Conservation (phyloP, 2,797 vertebrate species). For the Fundulus diaphanus region DNA sequence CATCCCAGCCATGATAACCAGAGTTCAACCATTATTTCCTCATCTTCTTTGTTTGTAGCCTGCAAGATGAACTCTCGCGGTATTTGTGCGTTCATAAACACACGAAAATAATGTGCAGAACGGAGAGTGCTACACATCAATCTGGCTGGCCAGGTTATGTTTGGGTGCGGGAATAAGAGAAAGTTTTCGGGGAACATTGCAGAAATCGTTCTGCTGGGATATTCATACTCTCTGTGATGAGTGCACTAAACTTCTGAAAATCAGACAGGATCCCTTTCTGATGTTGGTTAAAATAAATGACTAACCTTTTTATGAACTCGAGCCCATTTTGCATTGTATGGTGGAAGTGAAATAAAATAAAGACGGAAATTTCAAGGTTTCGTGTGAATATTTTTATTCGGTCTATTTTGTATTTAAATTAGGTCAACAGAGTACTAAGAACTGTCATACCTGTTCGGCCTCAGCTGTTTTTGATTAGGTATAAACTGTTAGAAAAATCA, state of each 20-base stretch:
- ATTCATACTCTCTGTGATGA: constrained; percentile 43
- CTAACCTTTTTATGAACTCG: not conserved
- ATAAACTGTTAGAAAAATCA: not conserved
- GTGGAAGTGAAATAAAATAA: constrained; percentile 36
- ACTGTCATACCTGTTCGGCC: not conserved
- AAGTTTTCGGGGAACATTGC: not conserved
- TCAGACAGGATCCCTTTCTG: not conserved
- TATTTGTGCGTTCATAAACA: no score
- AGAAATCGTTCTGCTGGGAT: constrained; percentile 5
- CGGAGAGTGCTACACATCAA: no score
- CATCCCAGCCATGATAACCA: not conserved
- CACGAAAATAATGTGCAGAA: no score
- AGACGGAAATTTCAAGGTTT: not conserved
- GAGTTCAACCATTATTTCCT: not conserved
- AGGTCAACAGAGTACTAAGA: not conserved
- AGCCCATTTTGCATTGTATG: constrained; percentile 1
- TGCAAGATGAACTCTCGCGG: no score
- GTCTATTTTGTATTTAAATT: constrained; percentile 1
- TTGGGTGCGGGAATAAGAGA: not conserved
- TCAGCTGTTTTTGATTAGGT: not conserved
- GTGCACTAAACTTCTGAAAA: constrained; percentile 19
- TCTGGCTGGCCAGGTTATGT: no score
- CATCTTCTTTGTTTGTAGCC: not conserved
- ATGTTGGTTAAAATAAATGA: constrained; percentile 2
- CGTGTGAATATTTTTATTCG: constrained; percentile 11